Percentiles rank a stretch among this genome's conserved stretches.
phyloP scores from a whole-genome alignment of 2,797 vertebrate genomes.

The Gymnodraco acuticeps region DNA sequence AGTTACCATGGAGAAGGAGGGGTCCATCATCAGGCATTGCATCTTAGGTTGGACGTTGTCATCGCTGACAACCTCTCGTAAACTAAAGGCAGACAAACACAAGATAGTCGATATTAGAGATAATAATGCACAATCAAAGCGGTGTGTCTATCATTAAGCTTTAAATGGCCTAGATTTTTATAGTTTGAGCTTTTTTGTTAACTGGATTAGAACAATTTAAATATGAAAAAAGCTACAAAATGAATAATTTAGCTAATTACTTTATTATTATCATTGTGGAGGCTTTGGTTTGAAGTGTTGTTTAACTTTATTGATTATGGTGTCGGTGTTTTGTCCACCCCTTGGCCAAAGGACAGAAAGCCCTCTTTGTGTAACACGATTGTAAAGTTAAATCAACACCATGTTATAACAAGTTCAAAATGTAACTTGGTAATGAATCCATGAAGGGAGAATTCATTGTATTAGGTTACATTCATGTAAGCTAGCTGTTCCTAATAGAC shows the following conservation, averaged over 20 bases:
- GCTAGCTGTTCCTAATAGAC: background rate
- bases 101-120: background rate
- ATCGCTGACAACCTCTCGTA: slow-evolving; percentile 87
- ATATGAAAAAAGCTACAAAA: background rate
- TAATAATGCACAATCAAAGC: background rate
- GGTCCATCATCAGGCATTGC: slow-evolving; percentile 93
- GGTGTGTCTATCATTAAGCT: too few relatives aligned
- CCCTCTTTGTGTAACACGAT: background rate
- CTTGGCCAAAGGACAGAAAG: too few relatives aligned
- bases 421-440: background rate
- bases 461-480: background rate
- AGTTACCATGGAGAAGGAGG: slow-evolving; percentile 94
- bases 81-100: slow-evolving; percentile 76
- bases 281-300: background rate
- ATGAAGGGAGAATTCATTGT: background rate
- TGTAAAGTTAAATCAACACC: background rate
- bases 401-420: background rate
- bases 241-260: background rate
- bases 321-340: too few relatives aligned
- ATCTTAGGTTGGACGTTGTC: slow-evolving; percentile 89
- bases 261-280: background rate
- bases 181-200: background rate
- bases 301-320: background rate
- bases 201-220: background rate
- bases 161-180: background rate